Base-by-base conservation (phyloP, 2,113 vertebrate genomes). In the Dipodomys ordii region DNA sequence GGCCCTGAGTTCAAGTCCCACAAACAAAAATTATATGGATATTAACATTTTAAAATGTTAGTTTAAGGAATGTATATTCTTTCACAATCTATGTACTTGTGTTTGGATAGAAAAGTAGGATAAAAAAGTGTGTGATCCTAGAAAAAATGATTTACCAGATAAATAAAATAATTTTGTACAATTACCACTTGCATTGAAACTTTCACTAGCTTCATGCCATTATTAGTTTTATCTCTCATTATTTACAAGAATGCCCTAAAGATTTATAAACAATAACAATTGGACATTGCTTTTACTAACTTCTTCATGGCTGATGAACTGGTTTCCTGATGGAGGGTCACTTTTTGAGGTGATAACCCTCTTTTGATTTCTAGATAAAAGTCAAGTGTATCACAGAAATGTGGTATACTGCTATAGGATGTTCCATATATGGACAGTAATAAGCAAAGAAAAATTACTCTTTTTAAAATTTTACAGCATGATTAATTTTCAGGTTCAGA, bases 351-450 rank as follows among this genome's bases (percentile, higher is more conserved):
- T 49, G 53, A 73, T 60, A 62, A 53, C 3, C 28, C 15, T 30
- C 11, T 88, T 90, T 88, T 93, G 10, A 13, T 95, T 95, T 89
- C 39, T 92, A 44, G 69, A 35, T 28, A 49, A 83, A 83, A 80
- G 16, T 86, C 39, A 85, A 2, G 5, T 67, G 68, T 46, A 86
- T 77, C 7, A 69, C 22, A 60, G 44, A 90, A 92, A 94, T 62
- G 22, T 62, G 25, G 20, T 8, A 60, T 39, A 8, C 23, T 73
- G 39, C 32, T 22, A 79, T 88, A 74, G 9, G 71, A 12, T 65
- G 8, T 6, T 90, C 13, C 49, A 1, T n/a, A 72, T 85, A 49
- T 32, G 76, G 7, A 0, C 13, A 88, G 60, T 83, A 92, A 80
- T 6, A 88, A 69, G 12, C 53, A n/a, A 68, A 93, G 22, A 82